Evolutionary conservation across 1,140 invertebrate genomes (phyloP).

Genomic region (Brachionus sp.): DNA sequence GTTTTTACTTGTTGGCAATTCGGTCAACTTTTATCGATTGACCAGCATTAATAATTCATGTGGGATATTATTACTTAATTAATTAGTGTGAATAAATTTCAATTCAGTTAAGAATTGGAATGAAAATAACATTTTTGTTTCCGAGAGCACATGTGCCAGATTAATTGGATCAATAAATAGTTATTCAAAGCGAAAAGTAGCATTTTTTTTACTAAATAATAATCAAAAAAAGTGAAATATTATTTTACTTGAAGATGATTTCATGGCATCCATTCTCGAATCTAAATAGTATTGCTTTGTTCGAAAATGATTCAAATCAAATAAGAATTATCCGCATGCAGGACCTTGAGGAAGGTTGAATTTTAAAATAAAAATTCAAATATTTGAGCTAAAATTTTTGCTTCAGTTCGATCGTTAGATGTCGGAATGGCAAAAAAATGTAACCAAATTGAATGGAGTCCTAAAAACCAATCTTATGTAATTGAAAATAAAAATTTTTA

Average conservation of each 20-base stretch:
- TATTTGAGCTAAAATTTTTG: not conserved
- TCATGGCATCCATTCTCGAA: conserved; percentile 5
- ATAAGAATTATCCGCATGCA: not conserved
- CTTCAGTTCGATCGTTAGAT: not conserved
- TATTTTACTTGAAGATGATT: not conserved
- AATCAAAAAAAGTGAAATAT: not conserved
- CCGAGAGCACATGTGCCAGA: conserved; percentile 12
- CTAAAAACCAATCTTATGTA: not conserved
- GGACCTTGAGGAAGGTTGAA: not conserved
- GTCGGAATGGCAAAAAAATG: conserved; percentile 20
- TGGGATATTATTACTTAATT: not conserved
- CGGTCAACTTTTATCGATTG: conserved; percentile 7
- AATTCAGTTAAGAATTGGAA: not conserved
- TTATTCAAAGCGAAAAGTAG: conserved; percentile 13
- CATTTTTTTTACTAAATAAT: not conserved
- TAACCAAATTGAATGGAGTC: conserved; percentile 42
- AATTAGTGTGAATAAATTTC: not conserved
- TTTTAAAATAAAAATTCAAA: too few species aligned
- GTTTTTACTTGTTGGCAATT: conserved; percentile 29
- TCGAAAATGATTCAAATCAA: not conserved
- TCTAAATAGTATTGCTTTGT: not conserved
- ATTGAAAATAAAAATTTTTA: not conserved
- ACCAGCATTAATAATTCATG: not conserved
- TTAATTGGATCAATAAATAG: conserved; percentile 24
- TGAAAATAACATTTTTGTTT: conserved; percentile 31